Conservation (phyloP, 2,888 invertebrate genomes). For the Andrena fulva region DNA sequence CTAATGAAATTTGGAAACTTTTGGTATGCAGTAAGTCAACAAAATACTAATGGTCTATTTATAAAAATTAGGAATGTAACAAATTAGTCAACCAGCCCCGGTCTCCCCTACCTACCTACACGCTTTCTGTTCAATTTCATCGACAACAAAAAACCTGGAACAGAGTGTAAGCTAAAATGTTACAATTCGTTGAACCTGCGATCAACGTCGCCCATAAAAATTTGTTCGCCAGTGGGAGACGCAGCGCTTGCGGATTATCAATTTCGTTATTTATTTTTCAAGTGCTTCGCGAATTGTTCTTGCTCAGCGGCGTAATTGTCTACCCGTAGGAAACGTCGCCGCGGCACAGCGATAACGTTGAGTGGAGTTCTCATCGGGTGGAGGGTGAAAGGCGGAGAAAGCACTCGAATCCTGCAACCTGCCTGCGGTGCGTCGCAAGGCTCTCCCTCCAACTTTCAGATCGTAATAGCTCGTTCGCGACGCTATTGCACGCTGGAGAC, state of each 20-base stretch:
- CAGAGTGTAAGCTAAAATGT: no score
- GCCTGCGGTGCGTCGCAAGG: not conserved
- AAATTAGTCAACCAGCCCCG: no score
- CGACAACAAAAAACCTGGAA: no score
- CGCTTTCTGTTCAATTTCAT: no score
- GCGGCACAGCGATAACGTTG: not conserved
- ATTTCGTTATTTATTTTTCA: not conserved
- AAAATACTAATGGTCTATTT: no score
- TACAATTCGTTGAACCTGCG: not conserved
- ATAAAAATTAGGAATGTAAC: no score
- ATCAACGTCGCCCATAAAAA: not conserved
- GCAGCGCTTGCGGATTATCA: not conserved
- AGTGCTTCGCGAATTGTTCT: slow-evolving; percentile 4
- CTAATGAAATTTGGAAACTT: no score
- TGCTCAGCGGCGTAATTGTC: not conserved
- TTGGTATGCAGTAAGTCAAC: no score
- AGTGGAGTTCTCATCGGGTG: slow-evolving; percentile 4
- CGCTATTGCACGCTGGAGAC: not conserved
- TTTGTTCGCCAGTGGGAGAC: not conserved
- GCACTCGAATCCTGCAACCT: not conserved
- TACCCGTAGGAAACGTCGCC: not conserved
- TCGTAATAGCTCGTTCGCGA: not conserved
- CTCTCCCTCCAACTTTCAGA: not conserved
- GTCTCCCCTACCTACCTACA: no score
- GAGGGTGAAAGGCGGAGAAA: slow-evolving; percentile 8